Evolutionary conservation across 2,888 invertebrate species (phyloP), one percentile per base, ranked within the genome.

Genomic region (Lucinisca nassula): DNA sequence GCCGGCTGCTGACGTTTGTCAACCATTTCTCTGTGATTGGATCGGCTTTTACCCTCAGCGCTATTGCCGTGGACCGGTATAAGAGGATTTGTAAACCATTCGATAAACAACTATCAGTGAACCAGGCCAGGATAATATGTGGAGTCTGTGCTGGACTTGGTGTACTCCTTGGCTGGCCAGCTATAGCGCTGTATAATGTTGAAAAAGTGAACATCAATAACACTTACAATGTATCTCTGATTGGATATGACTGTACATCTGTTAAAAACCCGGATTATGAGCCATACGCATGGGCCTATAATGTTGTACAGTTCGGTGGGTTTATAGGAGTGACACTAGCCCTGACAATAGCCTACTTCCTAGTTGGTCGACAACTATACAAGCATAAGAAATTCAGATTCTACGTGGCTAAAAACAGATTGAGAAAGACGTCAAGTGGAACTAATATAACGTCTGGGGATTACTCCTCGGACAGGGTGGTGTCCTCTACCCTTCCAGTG

Each of bases 21-120:
- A 93, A 93, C 55, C 90, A 92, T 74, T 91, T 93, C 58, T 86
- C 92, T 2, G 90, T 92, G 8, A 90, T 94, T 21, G 89, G 89
- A 21, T 93, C 94, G 0, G 94, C 92, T 0, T 84, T 91, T 27
- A 93, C 91, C 8, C 82, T 94, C 1, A 86, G 93, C 17, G 92
- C 90, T 0, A 93, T 94, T 32, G 92, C 94, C 4, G 86, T 93
- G 2, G 94, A 94, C 79, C 80, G 95, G 21, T 95, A 92, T 87
- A 82, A 89, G 61, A 90, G 94, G 55, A 92, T 95, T 10, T 94
- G 95, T 61, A 91, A 87, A 61, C 95, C 94, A 0, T 91, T 94
- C 27, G 88, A 92, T 24, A 74, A 84, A 8, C 94, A 94, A 76
- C 91, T 94, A 79, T 85, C 91, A 0, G 81, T 92, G 0, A 82